A percentile compares a stretch with the other conserved stretches of the same genome.
phyloP scores from a whole-genome alignment of 2,113 vertebrate species.

The Mungos mungo region DNA sequence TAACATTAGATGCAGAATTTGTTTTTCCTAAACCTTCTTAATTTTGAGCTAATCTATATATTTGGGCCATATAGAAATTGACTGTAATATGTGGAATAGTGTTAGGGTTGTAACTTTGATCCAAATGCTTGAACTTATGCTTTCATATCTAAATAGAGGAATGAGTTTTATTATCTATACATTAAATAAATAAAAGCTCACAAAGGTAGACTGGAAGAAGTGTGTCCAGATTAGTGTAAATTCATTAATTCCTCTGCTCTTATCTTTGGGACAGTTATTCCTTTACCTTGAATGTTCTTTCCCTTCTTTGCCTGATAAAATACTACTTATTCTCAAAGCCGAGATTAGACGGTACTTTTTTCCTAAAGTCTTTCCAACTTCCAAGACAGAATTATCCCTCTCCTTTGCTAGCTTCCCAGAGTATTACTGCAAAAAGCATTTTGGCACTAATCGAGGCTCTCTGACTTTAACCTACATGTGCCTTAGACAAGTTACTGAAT shows the following conservation, averaged over 20 bases:
- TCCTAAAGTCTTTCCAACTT: not conserved
- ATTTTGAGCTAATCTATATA: not conserved
- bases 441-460: not conserved
- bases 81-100: not conserved
- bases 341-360: not conserved
- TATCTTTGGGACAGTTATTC: not conserved
- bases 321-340: not conserved
- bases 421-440: not conserved
- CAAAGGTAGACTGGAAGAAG: not conserved
- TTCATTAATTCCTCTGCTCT: not conserved
- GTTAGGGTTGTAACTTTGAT: not conserved
- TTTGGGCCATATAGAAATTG: not conserved
- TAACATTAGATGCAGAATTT: not conserved
- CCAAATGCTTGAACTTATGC: not conserved
- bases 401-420: not conserved
- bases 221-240: not conserved
- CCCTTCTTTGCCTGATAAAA: not conserved
- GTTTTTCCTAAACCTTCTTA: not conserved
- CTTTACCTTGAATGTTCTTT: not conserved
- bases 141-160: not conserved
- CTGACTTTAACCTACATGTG: not conserved
- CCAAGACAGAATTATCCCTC: not conserved
- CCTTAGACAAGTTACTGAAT: not conserved
- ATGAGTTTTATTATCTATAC: not conserved
- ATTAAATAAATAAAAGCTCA: not conserved